These are phyloP conservation scores for Brachyalestes nurse DNA, from an alignment of 2,797 vertebrate genomes.

Conservation along the genomic window DNA sequence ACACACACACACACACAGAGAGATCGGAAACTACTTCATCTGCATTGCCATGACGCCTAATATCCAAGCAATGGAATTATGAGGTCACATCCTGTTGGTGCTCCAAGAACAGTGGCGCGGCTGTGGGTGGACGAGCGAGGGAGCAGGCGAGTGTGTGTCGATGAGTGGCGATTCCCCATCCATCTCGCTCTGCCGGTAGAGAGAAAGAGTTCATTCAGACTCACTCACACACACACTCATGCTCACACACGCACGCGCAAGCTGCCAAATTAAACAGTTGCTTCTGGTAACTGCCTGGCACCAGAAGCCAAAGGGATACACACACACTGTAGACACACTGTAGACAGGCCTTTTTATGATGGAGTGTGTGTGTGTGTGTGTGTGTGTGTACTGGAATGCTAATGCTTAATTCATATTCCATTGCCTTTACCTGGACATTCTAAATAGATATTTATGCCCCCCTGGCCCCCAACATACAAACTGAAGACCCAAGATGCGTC, in stretches of 20 bases:
- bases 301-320: constrained; percentile 39
- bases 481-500: too few relatives aligned
- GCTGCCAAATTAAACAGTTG: constrained; percentile 79
- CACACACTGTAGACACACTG: constrained; percentile 52
- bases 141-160: constrained; percentile 9
- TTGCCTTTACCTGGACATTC: not conserved
- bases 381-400: constrained; percentile 23
- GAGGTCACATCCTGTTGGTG: constrained; percentile 66
- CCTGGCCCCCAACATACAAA: not conserved
- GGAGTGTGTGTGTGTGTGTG: constrained; percentile 23
- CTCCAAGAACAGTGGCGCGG: constrained; percentile 45
- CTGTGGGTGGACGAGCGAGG: constrained; percentile 26
- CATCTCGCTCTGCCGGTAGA: constrained; percentile 50
- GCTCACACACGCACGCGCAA: constrained; percentile 29
- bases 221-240: constrained; percentile 25
- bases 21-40: constrained; percentile 47
- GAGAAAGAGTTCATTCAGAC: constrained; percentile 81
- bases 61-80: constrained; percentile 63
- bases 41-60: constrained; percentile 55
- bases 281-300: constrained; percentile 81
- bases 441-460: not conserved
- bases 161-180: constrained; percentile 38
- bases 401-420: not conserved
- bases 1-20: constrained; percentile 13
- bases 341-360: constrained; percentile 16